Evolutionary conservation across 2,797 vertebrate genomes (phyloP).

Genomic region (Falco biarmicus): DNA sequence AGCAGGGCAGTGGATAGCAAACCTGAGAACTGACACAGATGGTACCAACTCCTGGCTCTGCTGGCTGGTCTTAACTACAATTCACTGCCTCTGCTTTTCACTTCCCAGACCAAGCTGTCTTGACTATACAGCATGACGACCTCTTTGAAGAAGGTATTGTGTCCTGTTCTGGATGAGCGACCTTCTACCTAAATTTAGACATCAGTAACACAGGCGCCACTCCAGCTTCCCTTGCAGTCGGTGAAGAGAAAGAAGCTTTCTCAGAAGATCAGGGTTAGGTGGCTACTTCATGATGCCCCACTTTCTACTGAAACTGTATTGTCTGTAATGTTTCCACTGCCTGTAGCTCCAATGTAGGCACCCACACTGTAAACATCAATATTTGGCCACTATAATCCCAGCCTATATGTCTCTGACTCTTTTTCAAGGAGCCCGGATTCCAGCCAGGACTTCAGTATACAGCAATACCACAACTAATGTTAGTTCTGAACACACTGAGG

Average conservation of each 20-base stretch:
- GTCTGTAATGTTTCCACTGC: neutral
- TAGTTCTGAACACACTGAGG: neutral
- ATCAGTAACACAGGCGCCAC: neutral
- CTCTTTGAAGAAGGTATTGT: neutral
- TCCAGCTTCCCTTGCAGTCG: neutral
- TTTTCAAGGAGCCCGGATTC: neutral
- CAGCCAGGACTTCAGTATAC: neutral
- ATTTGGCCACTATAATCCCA: neutral
- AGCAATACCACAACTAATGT: neutral
- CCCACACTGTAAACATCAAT: neutral
- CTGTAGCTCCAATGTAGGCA: neutral
- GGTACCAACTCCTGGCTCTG: neutral
- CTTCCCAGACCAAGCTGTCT: neutral
- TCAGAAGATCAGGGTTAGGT: neutral
- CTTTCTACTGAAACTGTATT: neutral
- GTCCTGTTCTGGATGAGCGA: neutral
- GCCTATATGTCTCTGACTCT: neutral
- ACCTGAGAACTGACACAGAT: neutral
- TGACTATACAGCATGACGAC: fast-evolving
- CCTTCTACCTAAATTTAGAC: neutral
- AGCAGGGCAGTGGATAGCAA: neutral
- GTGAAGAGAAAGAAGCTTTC: neutral
- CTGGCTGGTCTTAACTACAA: neutral
- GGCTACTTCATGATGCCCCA: neutral
- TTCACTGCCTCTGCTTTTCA: neutral